Percentiles rank a stretch among this genome's conserved stretches.
Evolutionary conservation across 92 coral and sea anemone genomes (phyloP).

Genomic region (Zoanthus sociatus): DNA sequence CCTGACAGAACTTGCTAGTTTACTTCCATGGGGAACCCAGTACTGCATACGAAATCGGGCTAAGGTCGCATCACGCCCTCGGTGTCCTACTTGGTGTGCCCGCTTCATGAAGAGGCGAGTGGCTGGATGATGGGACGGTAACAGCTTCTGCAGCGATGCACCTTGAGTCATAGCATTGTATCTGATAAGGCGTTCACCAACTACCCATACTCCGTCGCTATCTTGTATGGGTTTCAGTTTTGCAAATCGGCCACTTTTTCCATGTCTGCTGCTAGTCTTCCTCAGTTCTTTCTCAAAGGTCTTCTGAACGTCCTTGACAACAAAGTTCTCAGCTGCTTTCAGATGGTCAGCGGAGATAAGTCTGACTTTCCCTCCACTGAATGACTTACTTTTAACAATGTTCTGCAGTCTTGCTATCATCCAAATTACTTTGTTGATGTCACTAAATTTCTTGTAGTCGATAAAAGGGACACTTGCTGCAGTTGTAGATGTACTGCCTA

Average conservation of each 20-base stretch:
- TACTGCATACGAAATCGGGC: no score
- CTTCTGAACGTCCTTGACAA: constrained; percentile 60
- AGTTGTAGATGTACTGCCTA: constrained; percentile 25
- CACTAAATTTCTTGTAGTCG: constrained; percentile 61
- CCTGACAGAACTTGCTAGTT: constrained; percentile 62
- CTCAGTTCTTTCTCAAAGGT: constrained; percentile 19
- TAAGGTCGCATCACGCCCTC: no score
- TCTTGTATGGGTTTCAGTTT: constrained; percentile 58
- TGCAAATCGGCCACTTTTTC: constrained; percentile 65
- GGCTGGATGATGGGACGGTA: constrained; percentile 67
- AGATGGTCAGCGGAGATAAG: constrained; percentile 46
- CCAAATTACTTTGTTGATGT: constrained; percentile 62
- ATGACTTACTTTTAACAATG: constrained; percentile 55
- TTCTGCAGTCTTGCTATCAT: constrained; percentile 64
- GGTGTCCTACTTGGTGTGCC: constrained; percentile 49
- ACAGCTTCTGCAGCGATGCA: constrained; percentile 63
- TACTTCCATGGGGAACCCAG: constrained; percentile 25
- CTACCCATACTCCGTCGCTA: constrained; percentile 64
- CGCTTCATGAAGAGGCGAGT: constrained; percentile 69
- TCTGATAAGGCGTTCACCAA: constrained; percentile 51
- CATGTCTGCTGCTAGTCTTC: constrained; percentile 22
- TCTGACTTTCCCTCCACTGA: constrained; percentile 49
- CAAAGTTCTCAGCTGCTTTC: constrained; percentile 62
- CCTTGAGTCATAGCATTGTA: constrained; percentile 69
- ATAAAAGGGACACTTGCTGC: constrained; percentile 40